Base-by-base conservation (phyloP, 2,888 invertebrate genomes). In the Drosophila limbata region DNA sequence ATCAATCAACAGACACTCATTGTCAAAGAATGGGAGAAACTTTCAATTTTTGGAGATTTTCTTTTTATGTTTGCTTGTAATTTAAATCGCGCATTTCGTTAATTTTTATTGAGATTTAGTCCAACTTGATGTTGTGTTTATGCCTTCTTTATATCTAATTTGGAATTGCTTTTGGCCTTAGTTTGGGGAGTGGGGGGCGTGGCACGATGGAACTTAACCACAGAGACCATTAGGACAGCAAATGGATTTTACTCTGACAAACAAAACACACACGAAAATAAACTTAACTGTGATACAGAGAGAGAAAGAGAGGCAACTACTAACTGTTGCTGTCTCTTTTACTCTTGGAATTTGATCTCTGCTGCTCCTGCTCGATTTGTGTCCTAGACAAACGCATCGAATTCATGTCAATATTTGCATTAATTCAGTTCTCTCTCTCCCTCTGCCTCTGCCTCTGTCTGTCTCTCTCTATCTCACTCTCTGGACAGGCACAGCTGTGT, bases 401-500 rank as follows among this genome's bases (percentile, higher is more conserved):
- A 89, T 65, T 77, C 71, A 45, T 77, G 79, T 84, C 89, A 84
- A 84, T 84, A 84, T 84, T 84, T 84, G 70, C 88, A 84, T 84
- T 87, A 87, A 77, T 89, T 84, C 88, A 72, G 64, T 61, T 31
- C 31, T 19, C 48, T 31, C 40, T 50, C 15, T n/a, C 17, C 17
- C 17, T 53, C 40, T 28, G 1, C 1, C 28, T 28, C 8, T 2
- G 21, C 21, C 28, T 8, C 28, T 28, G 8, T 8, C 8, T 9
- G 0, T 25, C 25, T 1, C 25, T 28, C 28, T 28, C 28, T 28
- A 4, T 9, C 45, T 45, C 50, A 50, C 47, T 57, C 48, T 56
- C 53, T 33, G 25, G 56, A 57, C 17, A 65, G 70, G 50, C 64
- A 69, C 69, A 75, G 81, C 76, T 75, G 81, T 56, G 55, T 65